Evolutionary conservation across 2,113 vertebrate genomes (phyloP).

Genomic region (Myrmecophaga tridactyla): DNA sequence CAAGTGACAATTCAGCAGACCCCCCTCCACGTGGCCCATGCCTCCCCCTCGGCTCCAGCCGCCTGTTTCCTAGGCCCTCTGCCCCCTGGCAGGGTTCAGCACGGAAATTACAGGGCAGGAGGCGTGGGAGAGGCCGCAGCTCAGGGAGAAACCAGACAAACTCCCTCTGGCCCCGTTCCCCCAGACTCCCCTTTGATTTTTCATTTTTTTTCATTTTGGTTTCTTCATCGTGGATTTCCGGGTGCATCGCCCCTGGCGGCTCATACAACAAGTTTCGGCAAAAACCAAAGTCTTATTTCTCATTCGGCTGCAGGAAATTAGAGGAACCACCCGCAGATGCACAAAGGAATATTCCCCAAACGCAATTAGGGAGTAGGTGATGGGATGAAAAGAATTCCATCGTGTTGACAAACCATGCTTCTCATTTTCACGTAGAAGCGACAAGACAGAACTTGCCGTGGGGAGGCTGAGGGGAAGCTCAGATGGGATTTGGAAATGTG

Average conservation of each 20-base stretch:
- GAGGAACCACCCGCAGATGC: neutral
- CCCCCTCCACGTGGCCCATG: neutral
- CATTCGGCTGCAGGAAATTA: neutral
- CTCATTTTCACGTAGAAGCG: neutral
- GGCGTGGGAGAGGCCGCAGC: accelerated
- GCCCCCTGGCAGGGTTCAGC: neutral
- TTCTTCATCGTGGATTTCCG: slow-evolving; percentile 35
- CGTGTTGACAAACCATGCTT: neutral
- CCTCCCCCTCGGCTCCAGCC: accelerated
- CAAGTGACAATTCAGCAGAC: neutral
- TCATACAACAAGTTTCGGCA: slow-evolving; percentile 41
- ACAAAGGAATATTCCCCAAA: neutral
- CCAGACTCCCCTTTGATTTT: neutral
- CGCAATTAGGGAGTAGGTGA: neutral
- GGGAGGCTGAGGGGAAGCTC: neutral
- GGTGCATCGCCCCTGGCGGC: neutral
- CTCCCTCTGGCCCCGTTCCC: neutral
- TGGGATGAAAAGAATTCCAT: neutral
- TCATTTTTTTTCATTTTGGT: neutral
- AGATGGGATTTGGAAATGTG: neutral
- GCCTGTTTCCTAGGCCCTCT: accelerated
- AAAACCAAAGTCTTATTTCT: neutral
- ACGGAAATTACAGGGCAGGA: accelerated
- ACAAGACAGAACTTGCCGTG: slow-evolving; percentile 3
- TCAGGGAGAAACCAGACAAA: neutral